Evolutionary conservation across 2,888 invertebrate species (phyloP), one percentile per base, ranked within the genome.

Genomic region (Trichogramma evanescens): DNA sequence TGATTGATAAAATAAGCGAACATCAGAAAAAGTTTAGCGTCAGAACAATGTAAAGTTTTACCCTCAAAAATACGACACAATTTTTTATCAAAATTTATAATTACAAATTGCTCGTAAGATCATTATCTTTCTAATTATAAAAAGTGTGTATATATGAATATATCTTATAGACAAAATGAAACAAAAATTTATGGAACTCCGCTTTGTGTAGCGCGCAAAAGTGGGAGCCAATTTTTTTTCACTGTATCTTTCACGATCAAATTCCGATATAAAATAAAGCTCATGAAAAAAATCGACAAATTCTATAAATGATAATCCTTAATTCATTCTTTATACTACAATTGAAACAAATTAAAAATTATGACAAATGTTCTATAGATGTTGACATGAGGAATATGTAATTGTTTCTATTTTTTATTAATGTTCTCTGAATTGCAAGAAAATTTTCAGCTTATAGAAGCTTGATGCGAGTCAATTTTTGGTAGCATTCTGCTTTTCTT

Each of bases 121-220:
- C 62, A 56, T 64, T 64, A 52, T 26, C 26, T 26, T 26, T 26
- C 45, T 45, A 45, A 45, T 61, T 56, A 49, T 59, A 50, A 61
- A 62, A 64, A 58, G 59, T 63, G 62, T 64, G 62, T 61, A 61
- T 61, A 64, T 64, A 63, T 64, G 52, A 59, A 64, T 64, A 63
- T 58, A 64, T 54, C 40, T 26, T 58, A 56, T 56, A 62, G 48
- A 50, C 54, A 58, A 50, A 50, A 58, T 42, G 38, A 5, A 45
- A 45, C n/a, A 45, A 9, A n/a, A 45, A 9, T n/a, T 9, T 45
- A 45, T 45, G n/a, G 45, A 45, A 13, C 52, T 54, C 61, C 60
- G 62, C 58, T 44, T 50, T 44, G 57, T 61, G 59, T 56, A 51
- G 61, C 55, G 56, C 59, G 59, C 59, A 59, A 61, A 56, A 64